Evolutionary conservation across 2,797 vertebrate genomes (phyloP).

Genomic region (Leuciscus waleckii): DNA sequence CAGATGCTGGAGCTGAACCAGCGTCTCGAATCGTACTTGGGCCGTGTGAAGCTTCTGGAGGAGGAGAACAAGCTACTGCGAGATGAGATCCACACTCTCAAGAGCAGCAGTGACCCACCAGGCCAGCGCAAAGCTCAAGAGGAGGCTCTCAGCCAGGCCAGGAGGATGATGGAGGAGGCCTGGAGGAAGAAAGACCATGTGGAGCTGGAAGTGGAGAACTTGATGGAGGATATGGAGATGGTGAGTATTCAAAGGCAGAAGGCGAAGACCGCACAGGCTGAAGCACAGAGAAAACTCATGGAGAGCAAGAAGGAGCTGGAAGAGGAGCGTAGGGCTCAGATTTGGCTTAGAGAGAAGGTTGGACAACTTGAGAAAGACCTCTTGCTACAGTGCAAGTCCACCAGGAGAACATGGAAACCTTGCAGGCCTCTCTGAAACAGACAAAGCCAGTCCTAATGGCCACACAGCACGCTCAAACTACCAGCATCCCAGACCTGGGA

Average conservation of each 20-base stretch:
- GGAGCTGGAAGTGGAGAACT: slow-evolving; percentile 81
- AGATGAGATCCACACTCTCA: slow-evolving; percentile 74
- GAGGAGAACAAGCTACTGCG: slow-evolving; percentile 86
- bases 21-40: slow-evolving; percentile 88
- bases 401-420: slow-evolving; percentile 79
- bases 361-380: slow-evolving; percentile 85
- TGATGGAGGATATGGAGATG: slow-evolving; percentile 78
- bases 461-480: slow-evolving; percentile 51
- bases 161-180: slow-evolving; percentile 77
- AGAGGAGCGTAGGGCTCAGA: slow-evolving; percentile 83
- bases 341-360: slow-evolving; percentile 83
- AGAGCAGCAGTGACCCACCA: slow-evolving; percentile 60
- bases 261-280: slow-evolving; percentile 77
- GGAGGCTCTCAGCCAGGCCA: slow-evolving; percentile 77
- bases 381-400: slow-evolving; percentile 77
- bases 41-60: slow-evolving; percentile 88
- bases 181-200: slow-evolving; percentile 82
- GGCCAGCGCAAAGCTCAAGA: slow-evolving; percentile 74
- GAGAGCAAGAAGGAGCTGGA: slow-evolving; percentile 81
- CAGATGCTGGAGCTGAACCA: slow-evolving; percentile 93
- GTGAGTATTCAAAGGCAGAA: slow-evolving; percentile 78
- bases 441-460: slow-evolving; percentile 56
- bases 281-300: slow-evolving; percentile 72
- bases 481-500: slow-evolving; percentile 77
- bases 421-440: slow-evolving; percentile 66